Percentiles rank a stretch among this genome's conserved stretches.
phyloP scores from a whole-genome alignment of 2,797 vertebrate genomes.

The Myotis daubentonii region DNA sequence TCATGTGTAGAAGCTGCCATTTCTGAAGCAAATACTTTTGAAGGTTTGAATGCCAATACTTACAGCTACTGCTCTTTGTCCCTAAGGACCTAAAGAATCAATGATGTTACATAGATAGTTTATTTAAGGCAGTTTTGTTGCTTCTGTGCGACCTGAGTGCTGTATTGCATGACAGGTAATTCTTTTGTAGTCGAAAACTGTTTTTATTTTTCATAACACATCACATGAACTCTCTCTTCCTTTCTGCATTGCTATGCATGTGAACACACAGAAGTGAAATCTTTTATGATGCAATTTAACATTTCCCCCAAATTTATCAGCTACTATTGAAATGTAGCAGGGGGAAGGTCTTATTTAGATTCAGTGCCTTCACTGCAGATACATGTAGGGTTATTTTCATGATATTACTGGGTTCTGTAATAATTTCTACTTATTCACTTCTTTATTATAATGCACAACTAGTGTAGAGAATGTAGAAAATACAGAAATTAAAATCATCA shows the following conservation, averaged over 20 bases:
- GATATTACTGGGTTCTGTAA: neutral
- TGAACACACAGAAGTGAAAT: constrained; percentile 7
- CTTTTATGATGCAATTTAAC: constrained; percentile 35
- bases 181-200: constrained; percentile 64
- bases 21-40: constrained; percentile 72
- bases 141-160: constrained; percentile 67
- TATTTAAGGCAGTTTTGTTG: constrained; percentile 76
- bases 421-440: neutral
- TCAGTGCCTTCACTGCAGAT: neutral
- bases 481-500: constrained; percentile 29
- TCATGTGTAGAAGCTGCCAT: constrained; percentile 67
- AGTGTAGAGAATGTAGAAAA: neutral
- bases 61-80: constrained; percentile 65
- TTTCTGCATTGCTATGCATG: neutral
- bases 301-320: constrained; percentile 33
- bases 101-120: constrained; percentile 66
- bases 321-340: neutral
- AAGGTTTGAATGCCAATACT: constrained; percentile 71
- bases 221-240: neutral
- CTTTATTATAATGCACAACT: neutral
- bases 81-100: constrained; percentile 71
- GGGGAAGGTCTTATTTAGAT: neutral
- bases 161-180: constrained; percentile 28
- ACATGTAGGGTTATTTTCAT: neutral
- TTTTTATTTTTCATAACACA: constrained; percentile 53